These are phyloP conservation scores for human (Homo sapiens) DNA, from an alignment of 2,113 vertebrate species.

Conservation along the genomic window DNA sequence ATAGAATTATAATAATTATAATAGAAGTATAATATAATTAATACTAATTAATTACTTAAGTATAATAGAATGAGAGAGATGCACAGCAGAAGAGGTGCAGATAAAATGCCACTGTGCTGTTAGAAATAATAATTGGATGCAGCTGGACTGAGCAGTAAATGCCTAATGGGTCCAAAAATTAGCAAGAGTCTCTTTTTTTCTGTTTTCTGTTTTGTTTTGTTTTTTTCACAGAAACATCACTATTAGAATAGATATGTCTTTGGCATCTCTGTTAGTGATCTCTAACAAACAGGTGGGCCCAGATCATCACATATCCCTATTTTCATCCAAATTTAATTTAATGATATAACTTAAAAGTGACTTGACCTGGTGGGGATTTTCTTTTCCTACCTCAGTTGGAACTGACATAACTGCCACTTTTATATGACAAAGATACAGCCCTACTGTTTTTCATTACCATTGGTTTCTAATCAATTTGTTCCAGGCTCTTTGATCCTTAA, in stretches of 20 bases:
- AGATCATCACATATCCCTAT: background rate
- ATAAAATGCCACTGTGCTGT: background rate
- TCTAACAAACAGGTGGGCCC: background rate
- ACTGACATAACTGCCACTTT: background rate
- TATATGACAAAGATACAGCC: background rate
- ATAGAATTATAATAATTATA: background rate
- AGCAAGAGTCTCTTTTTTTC: background rate
- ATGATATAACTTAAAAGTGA: constrained; percentile 44
- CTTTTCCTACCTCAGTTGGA: constrained; percentile 18
- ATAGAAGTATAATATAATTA: too few relatives aligned
- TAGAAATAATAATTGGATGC: background rate
- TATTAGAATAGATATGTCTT: background rate
- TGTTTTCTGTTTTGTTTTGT: background rate
- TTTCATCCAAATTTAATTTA: constrained; percentile 29
- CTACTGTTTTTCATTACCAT: constrained; percentile 20
- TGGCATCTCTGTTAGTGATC: background rate
- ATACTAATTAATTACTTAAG: background rate
- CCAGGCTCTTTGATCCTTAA: constrained; percentile 38
- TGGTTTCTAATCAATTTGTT: constrained; percentile 14
- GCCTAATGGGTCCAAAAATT: background rate
- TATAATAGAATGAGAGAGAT: background rate
- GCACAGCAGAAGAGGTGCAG: background rate
- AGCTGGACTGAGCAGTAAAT: background rate
- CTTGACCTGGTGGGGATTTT: background rate
- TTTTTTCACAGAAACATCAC: background rate